Evolutionary conservation across 2,113 vertebrate genomes (phyloP).

Genomic region (Perccottus glenii): DNA sequence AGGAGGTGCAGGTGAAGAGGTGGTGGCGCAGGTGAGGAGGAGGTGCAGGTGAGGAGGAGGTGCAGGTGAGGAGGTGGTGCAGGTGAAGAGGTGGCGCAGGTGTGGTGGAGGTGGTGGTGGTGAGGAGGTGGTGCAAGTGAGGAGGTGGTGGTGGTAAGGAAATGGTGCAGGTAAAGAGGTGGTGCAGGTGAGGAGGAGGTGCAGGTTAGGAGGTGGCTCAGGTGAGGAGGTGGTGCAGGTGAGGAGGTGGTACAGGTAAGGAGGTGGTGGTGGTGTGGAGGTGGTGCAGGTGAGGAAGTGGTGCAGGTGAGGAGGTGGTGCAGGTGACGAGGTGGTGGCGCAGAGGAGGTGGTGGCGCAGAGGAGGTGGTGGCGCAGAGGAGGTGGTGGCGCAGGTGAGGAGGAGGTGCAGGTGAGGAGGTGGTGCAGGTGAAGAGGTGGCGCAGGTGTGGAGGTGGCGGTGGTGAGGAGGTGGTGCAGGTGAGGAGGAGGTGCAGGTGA

Average conservation of each 20-base stretch:
- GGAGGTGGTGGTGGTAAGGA: background rate
- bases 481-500: no score
- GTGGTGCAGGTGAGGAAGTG: no score
- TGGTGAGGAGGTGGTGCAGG: background rate
- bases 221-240: no score
- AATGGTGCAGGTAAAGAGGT: constrained; percentile 9
- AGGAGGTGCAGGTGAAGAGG: no score
- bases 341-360: constrained; percentile 1
- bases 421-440: no score
- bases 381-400: background rate
- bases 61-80: no score
- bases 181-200: constrained; percentile 1
- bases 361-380: constrained; percentile 29
- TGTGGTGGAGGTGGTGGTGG: background rate
- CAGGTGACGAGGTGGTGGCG: constrained; percentile 17
- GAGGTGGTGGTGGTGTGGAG: no score
- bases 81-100: constrained; percentile 15
- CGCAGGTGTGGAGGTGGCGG: constrained; percentile 4
- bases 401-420: background rate
- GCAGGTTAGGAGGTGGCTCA: no score
- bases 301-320: no score
- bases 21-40: no score
- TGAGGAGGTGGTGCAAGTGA: constrained; percentile 38
- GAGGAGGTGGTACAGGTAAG: no score
- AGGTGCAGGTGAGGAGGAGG: no score